These are phyloP conservation scores for Rhadinocentrus ornatus DNA, from an alignment of 2,797 vertebrate species.

Conservation along the genomic window DNA sequence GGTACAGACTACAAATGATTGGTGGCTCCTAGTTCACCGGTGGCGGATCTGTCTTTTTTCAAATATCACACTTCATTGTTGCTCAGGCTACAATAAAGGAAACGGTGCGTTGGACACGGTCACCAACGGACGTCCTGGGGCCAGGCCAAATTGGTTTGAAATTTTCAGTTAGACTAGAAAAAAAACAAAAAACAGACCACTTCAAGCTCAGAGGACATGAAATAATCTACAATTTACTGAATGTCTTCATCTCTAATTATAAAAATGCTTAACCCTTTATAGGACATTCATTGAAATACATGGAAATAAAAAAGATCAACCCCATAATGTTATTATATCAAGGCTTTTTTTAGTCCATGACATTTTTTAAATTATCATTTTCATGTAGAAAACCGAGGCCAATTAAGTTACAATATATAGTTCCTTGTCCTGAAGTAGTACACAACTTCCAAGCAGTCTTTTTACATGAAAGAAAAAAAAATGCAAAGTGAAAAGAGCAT, in stretches of 20 bases:
- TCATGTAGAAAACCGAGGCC: too few relatives aligned
- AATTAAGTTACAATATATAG: too few relatives aligned
- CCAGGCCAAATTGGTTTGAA: conserved; percentile 23
- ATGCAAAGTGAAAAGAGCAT: too few relatives aligned
- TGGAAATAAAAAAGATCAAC: background rate
- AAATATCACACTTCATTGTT: conserved; percentile 77
- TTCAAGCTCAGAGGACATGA: background rate
- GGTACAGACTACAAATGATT: conserved; percentile 76
- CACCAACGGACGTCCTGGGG: conserved; percentile 1
- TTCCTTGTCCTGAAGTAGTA: too few relatives aligned
- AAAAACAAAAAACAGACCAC: conserved; percentile 7
- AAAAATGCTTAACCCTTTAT: background rate
- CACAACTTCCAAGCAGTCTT: too few relatives aligned
- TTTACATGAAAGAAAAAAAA: too few relatives aligned
- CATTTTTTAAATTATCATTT: too few relatives aligned
- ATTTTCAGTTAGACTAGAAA: conserved; percentile 50
- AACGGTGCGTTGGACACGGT: conserved; percentile 52
- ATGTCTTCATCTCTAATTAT: background rate
- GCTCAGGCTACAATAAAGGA: conserved; percentile 65
- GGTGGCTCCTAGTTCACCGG: conserved; percentile 74
- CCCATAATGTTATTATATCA: background rate
- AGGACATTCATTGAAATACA: background rate
- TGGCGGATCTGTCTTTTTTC: conserved; percentile 70
- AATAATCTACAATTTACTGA: background rate
- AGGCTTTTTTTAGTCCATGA: too few relatives aligned